Conservation (phyloP, 2,888 invertebrate species). For the Leptarthrus brevirostris region DNA sequence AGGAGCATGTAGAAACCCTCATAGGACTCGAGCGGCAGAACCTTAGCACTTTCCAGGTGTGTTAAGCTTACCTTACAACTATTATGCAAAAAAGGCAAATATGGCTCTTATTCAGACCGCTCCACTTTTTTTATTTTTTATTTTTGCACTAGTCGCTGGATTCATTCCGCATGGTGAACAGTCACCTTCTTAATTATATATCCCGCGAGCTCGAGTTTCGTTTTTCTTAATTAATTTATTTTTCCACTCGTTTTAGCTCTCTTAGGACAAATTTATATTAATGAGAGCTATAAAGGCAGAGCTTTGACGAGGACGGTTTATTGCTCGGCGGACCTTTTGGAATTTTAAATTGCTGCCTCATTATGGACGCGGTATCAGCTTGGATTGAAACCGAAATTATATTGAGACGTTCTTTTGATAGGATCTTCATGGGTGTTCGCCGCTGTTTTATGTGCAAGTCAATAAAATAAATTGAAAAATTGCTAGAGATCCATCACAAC, state of each 20-base stretch:
- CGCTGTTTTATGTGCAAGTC: conserved; percentile 3
- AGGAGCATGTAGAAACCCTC: conserved; percentile 40
- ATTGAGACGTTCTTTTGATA: conserved; percentile 39
- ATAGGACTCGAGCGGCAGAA: conserved; percentile 26
- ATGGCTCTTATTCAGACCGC: conserved; percentile 1
- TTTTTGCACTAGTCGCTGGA: background rate
- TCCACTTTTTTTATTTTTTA: conserved; percentile 12
- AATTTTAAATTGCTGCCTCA: conserved; percentile 35
- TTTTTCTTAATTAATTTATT: conserved; percentile 50
- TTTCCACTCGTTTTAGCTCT: conserved; percentile 44
- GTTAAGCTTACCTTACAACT: conserved; percentile 36
- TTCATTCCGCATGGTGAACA: background rate
- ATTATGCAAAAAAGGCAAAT: conserved; percentile 39
- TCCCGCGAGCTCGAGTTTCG: conserved; percentile 13
- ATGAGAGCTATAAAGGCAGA: conserved; percentile 66
- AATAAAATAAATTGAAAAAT: conserved; percentile 38
- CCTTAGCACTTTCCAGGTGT: conserved; percentile 43
- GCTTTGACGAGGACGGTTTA: conserved; percentile 45
- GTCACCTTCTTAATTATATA: conserved; percentile 47
- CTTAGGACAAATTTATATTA: conserved; percentile 67
- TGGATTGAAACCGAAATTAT: background rate
- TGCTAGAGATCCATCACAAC: conserved; percentile 4
- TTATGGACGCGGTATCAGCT: conserved; percentile 32
- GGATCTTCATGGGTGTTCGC: conserved; percentile 44
- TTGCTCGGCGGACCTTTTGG: conserved; percentile 38